phyloP scores from a whole-genome alignment of 2,888 invertebrate species.

The Protophormia terraenovae region DNA sequence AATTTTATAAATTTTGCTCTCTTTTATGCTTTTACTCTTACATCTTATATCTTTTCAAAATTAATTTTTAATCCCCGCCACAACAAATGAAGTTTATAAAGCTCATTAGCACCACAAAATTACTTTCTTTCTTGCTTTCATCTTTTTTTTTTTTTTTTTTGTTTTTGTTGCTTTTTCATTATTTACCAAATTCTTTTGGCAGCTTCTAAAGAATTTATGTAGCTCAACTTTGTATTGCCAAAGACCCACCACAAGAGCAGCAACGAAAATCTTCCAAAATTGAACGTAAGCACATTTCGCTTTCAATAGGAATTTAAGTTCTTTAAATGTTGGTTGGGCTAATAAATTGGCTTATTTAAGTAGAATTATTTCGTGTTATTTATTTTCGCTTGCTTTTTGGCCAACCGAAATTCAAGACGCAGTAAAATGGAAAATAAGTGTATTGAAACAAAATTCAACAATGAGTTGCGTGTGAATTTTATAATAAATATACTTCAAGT shows the following conservation, averaged over 20 bases:
- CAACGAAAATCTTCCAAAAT: not conserved
- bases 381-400: not conserved
- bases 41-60: not conserved
- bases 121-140: slow-evolving; percentile 10
- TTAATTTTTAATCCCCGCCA: slow-evolving; percentile 22
- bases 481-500: slow-evolving; percentile 6
- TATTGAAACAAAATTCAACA: not conserved
- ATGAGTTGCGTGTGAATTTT: slow-evolving; percentile 47
- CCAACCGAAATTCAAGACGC: slow-evolving; percentile 2
- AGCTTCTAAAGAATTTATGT: not conserved
- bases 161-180: not conserved
- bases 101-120: slow-evolving; percentile 47
- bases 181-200: too few relatives aligned
- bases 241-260: not conserved
- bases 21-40: not conserved
- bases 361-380: not conserved
- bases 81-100: slow-evolving; percentile 40
- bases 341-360: not conserved
- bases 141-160: not conserved
- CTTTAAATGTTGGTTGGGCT: not conserved
- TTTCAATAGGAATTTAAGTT: slow-evolving; percentile 9
- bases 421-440: not conserved
- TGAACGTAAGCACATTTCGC: slow-evolving; percentile 1
- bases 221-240: not conserved
- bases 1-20: too few relatives aligned